These are phyloP conservation scores for Imbricaverruca yamaguchii DNA, from an alignment of 2,888 invertebrate genomes.

Conservation along the genomic window DNA sequence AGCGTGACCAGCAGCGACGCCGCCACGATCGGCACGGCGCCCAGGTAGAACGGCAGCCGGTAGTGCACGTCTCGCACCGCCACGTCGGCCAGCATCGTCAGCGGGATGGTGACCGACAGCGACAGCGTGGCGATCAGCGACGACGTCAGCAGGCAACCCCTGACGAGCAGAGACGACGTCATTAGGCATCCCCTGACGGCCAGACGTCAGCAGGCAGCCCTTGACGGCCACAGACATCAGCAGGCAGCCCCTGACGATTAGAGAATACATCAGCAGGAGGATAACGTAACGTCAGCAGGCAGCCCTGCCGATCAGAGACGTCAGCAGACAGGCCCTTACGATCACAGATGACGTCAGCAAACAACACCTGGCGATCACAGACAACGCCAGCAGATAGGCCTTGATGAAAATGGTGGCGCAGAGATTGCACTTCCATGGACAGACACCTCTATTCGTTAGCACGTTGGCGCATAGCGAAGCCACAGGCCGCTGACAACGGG, in stretches of 20 bases:
- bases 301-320: conserved; percentile 65
- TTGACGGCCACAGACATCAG: conserved; percentile 45
- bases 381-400: too few relatives aligned
- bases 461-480: too few relatives aligned
- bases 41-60: conserved; percentile 60
- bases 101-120: conserved; percentile 76
- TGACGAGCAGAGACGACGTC: conserved; percentile 42
- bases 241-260: not conserved
- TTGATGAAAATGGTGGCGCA: too few relatives aligned
- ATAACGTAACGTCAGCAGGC: conserved; percentile 81
- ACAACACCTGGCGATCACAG: too few relatives aligned
- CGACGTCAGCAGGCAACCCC: conserved; percentile 91
- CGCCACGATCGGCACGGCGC: conserved; percentile 66
- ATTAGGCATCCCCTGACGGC: not conserved
- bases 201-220: conserved; percentile 87
- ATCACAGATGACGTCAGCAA: not conserved
- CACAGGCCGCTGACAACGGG: too few relatives aligned
- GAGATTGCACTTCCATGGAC: too few relatives aligned
- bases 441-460: too few relatives aligned
- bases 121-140: conserved; percentile 79
- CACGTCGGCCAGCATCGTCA: conserved; percentile 79
- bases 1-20: conserved; percentile 63
- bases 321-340: conserved; percentile 60
- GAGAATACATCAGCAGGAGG: conserved; percentile 42
- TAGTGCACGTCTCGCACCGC: conserved; percentile 58